Conservation (phyloP, 1,140 invertebrate species). For the Sycobia sp. region DNA sequence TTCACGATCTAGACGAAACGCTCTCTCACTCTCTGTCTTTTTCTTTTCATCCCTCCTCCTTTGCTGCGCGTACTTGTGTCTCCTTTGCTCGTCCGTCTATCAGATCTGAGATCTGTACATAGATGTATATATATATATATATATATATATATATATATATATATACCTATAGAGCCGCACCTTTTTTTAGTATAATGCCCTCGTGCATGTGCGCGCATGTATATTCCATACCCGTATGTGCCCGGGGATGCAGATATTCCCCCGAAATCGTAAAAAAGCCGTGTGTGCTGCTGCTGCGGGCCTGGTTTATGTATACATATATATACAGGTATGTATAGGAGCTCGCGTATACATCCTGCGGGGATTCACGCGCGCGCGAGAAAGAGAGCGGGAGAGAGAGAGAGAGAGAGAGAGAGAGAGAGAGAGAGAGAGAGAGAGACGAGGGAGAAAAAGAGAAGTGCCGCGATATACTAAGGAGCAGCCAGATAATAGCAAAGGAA, state of each 20-base stretch:
- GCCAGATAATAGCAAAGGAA: no score
- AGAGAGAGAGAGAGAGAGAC: conserved; percentile 1
- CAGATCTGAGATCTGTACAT: not conserved
- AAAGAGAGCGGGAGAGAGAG: not conserved
- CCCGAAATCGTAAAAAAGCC: conserved; percentile 41
- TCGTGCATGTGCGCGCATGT: not conserved
- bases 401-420: not conserved
- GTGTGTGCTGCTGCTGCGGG: conserved; percentile 28
- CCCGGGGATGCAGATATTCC: conserved; percentile 41
- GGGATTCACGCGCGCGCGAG: not conserved
- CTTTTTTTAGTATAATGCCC: conserved; percentile 5
- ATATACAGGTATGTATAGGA: no score
- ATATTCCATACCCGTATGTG: no score
- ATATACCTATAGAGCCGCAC: not conserved
- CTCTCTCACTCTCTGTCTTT: not conserved
- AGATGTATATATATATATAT: no score
- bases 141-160: no score
- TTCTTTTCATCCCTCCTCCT: not conserved
- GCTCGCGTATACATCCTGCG: conserved; percentile 9
- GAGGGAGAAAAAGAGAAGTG: not conserved
- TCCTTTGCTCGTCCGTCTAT: not conserved
- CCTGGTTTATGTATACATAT: no score
- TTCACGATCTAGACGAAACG: not conserved
- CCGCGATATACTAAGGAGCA: no score
- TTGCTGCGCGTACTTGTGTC: no score